Evolutionary conservation across 2,888 invertebrate genomes (phyloP).

Genomic region (Yponomeuta malinellus): DNA sequence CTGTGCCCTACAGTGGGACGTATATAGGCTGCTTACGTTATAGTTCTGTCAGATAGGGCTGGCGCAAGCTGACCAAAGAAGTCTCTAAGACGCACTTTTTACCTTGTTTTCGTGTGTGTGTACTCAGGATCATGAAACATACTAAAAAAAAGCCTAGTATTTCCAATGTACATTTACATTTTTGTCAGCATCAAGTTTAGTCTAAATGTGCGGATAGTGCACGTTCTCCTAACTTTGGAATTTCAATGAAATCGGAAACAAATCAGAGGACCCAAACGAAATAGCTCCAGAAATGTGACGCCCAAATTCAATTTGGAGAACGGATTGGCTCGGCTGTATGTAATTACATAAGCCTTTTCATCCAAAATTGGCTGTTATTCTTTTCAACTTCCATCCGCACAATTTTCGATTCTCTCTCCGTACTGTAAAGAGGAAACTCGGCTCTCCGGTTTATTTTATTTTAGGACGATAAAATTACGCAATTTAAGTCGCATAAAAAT

Average conservation of each 20-base stretch:
- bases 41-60: no score
- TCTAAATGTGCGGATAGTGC: no score
- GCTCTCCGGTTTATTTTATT: neutral
- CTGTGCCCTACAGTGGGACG: no score
- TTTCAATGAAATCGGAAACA: neutral
- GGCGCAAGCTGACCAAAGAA: no score
- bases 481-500: neutral
- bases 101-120: no score
- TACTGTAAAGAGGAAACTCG: neutral
- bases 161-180: no score
- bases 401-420: neutral
- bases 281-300: neutral
- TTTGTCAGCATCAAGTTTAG: no score
- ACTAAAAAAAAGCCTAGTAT: no score
- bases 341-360: conserved; percentile 2
- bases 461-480: neutral
- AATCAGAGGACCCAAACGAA: neutral
- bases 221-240: neutral
- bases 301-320: conserved; percentile 1
- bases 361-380: neutral
- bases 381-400: neutral
- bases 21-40: no score
- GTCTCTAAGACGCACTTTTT: no score
- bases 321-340: conserved; percentile 2
- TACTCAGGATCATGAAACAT: no score